Conservation (phyloP, 1,140 invertebrate species). For the Drosophila rufa region DNA sequence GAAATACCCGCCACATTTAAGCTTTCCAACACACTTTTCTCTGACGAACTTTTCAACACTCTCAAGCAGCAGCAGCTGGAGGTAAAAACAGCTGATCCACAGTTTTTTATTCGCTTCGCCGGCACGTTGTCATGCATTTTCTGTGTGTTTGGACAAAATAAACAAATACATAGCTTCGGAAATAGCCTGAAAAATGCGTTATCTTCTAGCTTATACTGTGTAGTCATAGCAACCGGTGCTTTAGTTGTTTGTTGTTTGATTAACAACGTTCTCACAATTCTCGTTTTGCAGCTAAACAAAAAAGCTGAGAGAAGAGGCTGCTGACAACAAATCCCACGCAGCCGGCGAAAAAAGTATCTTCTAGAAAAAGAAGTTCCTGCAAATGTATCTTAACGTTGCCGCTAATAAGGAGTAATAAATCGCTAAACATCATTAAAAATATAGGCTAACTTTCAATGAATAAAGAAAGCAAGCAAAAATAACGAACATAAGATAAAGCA, state of each 20-base stretch:
- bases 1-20: slow-evolving; percentile 15
- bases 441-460: neutral
- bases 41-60: slow-evolving; percentile 14
- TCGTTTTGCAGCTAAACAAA: slow-evolving; percentile 39
- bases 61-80: neutral
- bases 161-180: slow-evolving; percentile 15
- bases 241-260: slow-evolving; percentile 23
- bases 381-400: slow-evolving; percentile 4
- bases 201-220: slow-evolving; percentile 4
- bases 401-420: neutral
- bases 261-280: slow-evolving; percentile 41
- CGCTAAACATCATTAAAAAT: neutral
- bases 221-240: slow-evolving; percentile 42
- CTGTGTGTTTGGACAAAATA: slow-evolving; percentile 29
- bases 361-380: neutral
- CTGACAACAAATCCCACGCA: neutral
- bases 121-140: slow-evolving; percentile 20
- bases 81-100: slow-evolving; percentile 23
- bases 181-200: neutral
- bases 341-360: slow-evolving; percentile 14
- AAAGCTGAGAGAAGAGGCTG: slow-evolving; percentile 16
- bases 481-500: neutral
- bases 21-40: slow-evolving; percentile 18
- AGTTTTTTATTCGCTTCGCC: neutral
- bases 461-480: neutral